phyloP scores from a whole-genome alignment of 2,113 vertebrate species.

The Festucalex cinctus region DNA sequence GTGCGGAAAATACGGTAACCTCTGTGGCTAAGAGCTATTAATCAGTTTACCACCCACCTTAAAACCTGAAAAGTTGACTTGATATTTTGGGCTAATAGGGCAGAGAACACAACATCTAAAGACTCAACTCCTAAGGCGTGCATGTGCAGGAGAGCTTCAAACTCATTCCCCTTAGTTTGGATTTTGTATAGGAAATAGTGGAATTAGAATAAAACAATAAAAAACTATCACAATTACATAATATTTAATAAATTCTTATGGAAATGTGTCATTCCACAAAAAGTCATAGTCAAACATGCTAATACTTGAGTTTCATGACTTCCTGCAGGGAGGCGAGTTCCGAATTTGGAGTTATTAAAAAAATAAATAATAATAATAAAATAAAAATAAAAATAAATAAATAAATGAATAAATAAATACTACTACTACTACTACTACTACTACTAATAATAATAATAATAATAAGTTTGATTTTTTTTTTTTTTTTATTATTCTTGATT shows the following conservation, averaged over 20 bases:
- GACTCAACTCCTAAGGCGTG: background rate
- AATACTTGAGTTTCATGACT: too few species aligned
- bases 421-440: too few species aligned
- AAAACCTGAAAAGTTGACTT: slow-evolving; percentile 33
- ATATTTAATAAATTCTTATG: background rate
- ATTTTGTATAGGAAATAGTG: background rate
- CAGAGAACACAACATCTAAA: background rate
- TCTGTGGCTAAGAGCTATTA: slow-evolving; percentile 36
- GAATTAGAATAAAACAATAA: background rate
- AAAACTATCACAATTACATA: background rate
- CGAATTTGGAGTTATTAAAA: too few species aligned
- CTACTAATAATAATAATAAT: too few species aligned
- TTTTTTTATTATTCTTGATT: too few species aligned
- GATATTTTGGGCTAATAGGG: background rate
- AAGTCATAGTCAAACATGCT: too few species aligned
- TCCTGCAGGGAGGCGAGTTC: too few species aligned
- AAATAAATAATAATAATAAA: too few species aligned
- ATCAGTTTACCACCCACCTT: slow-evolving; percentile 37
- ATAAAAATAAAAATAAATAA: too few species aligned
- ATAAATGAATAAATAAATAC: too few species aligned
- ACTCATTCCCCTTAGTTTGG: background rate
- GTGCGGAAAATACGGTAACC: slow-evolving; percentile 44
- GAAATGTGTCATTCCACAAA: too few species aligned
- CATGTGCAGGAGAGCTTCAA: background rate
- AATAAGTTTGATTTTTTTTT: too few species aligned